phyloP scores from a whole-genome alignment of 2,888 invertebrate species.

The Eristalinus aeneus region DNA sequence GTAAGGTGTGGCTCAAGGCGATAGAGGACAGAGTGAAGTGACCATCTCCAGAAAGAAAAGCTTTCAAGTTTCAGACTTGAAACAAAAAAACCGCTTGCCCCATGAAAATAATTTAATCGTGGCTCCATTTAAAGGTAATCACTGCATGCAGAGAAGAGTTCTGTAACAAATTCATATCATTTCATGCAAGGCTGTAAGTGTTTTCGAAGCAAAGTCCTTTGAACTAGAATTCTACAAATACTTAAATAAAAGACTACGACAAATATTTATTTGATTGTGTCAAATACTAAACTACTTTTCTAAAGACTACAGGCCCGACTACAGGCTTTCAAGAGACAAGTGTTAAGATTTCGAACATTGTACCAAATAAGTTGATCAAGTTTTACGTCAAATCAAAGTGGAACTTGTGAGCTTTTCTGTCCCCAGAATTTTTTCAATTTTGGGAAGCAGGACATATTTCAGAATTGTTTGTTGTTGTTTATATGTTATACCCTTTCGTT shows the following conservation, averaged over 20 bases:
- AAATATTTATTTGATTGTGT: not conserved
- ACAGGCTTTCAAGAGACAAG: not conserved
- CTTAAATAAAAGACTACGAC: not conserved
- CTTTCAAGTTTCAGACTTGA: constrained; percentile 13
- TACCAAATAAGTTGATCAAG: no score
- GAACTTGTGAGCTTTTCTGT: no score
- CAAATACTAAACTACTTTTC: not conserved
- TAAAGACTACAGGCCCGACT: not conserved
- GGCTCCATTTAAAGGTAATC: not conserved
- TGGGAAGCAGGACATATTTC: no score
- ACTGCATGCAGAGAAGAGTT: not conserved
- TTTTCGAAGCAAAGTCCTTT: not conserved
- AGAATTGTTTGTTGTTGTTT: no score
- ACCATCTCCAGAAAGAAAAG: constrained; percentile 41
- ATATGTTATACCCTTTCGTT: no score
- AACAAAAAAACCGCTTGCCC: not conserved
- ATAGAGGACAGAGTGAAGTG: constrained; percentile 28
- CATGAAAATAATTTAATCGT: not conserved
- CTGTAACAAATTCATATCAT: not conserved
- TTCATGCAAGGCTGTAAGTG: not conserved
- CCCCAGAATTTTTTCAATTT: no score
- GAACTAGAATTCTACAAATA: not conserved
- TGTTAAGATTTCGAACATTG: no score
- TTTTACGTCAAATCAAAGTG: no score
- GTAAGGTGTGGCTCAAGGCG: constrained; percentile 30